These are phyloP conservation scores for Onthophagus sagittarius DNA, from an alignment of 2,888 invertebrate genomes.

Conservation along the genomic window DNA sequence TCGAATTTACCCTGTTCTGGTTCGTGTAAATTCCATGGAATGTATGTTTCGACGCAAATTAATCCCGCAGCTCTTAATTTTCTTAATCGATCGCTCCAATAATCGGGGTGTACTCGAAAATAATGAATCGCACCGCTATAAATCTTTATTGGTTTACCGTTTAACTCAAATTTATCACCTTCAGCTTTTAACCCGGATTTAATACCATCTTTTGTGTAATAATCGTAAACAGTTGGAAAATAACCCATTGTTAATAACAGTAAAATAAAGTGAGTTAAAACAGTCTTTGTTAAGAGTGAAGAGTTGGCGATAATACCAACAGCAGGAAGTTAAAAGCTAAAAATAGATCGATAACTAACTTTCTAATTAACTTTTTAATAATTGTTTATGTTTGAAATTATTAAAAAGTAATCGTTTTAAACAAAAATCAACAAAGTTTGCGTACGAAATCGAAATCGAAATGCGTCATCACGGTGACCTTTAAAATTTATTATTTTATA, in stretches of 20 bases:
- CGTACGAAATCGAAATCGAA: no score
- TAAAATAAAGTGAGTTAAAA: constrained; percentile 23
- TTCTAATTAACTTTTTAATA: no score
- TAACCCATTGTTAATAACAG: constrained; percentile 34
- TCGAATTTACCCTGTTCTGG: constrained; percentile 63
- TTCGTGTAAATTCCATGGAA: constrained; percentile 89
- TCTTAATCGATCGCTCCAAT: constrained; percentile 75
- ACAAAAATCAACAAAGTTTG: no score
- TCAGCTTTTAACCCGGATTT: constrained; percentile 36
- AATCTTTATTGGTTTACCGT: constrained; percentile 46
- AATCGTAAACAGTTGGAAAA: constrained; percentile 46
- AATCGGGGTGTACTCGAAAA: constrained; percentile 72
- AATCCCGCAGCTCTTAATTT: constrained; percentile 80
- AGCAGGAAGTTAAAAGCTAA: no score
- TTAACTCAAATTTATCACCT: constrained; percentile 44
- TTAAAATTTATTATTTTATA: no score
- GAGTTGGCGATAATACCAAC: no score
- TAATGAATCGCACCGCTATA: constrained; percentile 70
- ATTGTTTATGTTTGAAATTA: no score
- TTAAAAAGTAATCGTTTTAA: no score
- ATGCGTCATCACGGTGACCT: no score
- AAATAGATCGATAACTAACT: no score
- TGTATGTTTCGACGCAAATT: constrained; percentile 79
- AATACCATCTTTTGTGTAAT: constrained; percentile 46
- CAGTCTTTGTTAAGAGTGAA: no score